Evolutionary conservation across 2,797 vertebrate genomes (phyloP), one percentile per base, ranked within the genome.

Genomic region (Tragopan temminckii): DNA sequence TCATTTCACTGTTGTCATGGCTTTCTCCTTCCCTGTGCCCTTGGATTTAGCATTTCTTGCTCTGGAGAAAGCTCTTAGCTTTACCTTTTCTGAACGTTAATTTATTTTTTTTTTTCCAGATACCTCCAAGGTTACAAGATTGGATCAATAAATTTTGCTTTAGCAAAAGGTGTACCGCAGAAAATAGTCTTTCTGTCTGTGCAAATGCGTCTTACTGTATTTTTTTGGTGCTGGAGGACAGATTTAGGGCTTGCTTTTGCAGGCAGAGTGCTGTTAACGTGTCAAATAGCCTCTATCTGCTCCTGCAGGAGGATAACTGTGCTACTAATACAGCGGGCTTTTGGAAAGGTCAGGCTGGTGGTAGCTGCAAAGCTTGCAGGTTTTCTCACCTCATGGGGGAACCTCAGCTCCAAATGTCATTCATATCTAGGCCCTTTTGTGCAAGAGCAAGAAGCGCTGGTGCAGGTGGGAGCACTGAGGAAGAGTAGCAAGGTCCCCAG

Each of bases 181-280:
- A 78, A 74, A 46, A 18, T 1, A 16, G 4, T 13, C 5, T 31
- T 85, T 52, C 31, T 27, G 1, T 8, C 3, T 0, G 0, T 0
- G 2, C 7, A 33, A 25, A 31, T 2, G 3, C 15, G 20, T 76
- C 61, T 89, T 31, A 3, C 0, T 25, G n/a, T 7, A 3, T 50
- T 48, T 78, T 75, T 67, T 59, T 31, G 11, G 35, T 48, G n/a
- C 59, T 80, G 35, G 50, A 76, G 33, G 45, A 12, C 87, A n/a
- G 5, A 53, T 50, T 76, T 42, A 42, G 45, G 80, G 59, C 45
- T 10, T 4, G 6, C 24, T 71, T 25, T 4, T 64, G n/a, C 33
- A 55, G 58, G 19, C 17, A 58, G 68, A 27, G 13, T 71, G 69
- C 48, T 70, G 5, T 19, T 21, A 10, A 5, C 2, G 0, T 23